A percentile compares a stretch with the other conserved stretches of the same genome.
Conservation (phyloP, 1,140 invertebrate genomes). For the Schmidtea mediterranea region DNA sequence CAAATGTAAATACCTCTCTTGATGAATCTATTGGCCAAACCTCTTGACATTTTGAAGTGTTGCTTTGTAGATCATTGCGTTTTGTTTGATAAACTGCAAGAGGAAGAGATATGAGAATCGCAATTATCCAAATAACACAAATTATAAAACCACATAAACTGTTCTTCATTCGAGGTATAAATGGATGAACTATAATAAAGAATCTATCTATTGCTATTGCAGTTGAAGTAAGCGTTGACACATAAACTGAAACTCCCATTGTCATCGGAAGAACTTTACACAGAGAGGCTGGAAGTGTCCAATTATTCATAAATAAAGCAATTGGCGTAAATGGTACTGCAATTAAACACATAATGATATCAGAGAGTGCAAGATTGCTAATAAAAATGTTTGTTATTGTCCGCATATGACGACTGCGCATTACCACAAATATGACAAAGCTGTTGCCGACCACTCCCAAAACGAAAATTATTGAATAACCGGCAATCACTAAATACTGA, state of each 20-base stretch:
- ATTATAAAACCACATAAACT: slow-evolving; percentile 21
- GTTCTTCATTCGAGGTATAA: slow-evolving; percentile 24
- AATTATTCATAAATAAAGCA: slow-evolving; percentile 55
- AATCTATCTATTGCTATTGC: slow-evolving; percentile 32
- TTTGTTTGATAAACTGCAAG: slow-evolving; percentile 24
- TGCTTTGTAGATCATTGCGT: slow-evolving; percentile 10
- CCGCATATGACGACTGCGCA: slow-evolving; percentile 15
- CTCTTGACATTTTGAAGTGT: slow-evolving; percentile 21
- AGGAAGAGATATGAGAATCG: slow-evolving; percentile 27
- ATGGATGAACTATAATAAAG: slow-evolving; percentile 28
- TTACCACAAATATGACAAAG: slow-evolving; percentile 20
- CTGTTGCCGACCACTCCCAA: slow-evolving; percentile 14
- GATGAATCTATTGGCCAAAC: slow-evolving; percentile 15
- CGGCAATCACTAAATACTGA: not conserved
- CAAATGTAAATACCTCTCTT: slow-evolving; percentile 20
- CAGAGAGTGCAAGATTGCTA: slow-evolving; percentile 20
- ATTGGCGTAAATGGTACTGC: slow-evolving; percentile 46
- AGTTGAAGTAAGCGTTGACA: slow-evolving; percentile 31
- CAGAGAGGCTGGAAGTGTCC: slow-evolving; percentile 51
- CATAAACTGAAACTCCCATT: slow-evolving; percentile 30
- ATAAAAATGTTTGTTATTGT: slow-evolving; percentile 23
- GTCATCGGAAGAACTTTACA: slow-evolving; percentile 31
- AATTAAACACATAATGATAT: slow-evolving; percentile 57
- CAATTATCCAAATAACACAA: slow-evolving; percentile 27
- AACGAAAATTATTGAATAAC: slow-evolving; percentile 6